A percentile compares a stretch with the other conserved stretches of the same genome.
Evolutionary conservation across 2,113 vertebrate species (phyloP).

Genomic region (Boleophthalmus pectinirostris): DNA sequence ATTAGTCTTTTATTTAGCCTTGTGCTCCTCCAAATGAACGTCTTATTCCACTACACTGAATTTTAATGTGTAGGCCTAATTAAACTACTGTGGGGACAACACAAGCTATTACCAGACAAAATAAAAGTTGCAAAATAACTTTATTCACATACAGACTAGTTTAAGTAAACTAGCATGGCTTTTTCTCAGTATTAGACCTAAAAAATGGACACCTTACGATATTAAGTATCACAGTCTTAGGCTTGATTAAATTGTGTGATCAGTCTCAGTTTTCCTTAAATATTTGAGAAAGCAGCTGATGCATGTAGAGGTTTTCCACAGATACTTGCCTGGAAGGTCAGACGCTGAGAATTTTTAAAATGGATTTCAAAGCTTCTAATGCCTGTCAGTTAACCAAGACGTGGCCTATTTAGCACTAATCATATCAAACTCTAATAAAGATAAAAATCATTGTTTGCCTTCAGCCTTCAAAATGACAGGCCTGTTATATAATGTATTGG

Average conservation of each 20-base stretch:
- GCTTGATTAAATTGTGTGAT: background rate
- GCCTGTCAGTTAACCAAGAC: slow-evolving; percentile 68
- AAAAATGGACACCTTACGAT: no score
- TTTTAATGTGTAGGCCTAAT: slow-evolving; percentile 1
- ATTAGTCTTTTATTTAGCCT: slow-evolving; percentile 49
- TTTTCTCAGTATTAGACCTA: background rate
- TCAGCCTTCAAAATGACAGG: slow-evolving; percentile 71
- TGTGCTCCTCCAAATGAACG: slow-evolving; percentile 29
- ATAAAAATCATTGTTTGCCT: slow-evolving; percentile 71
- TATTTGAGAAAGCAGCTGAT: background rate
- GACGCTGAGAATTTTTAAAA: background rate
- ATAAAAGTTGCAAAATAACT: background rate
- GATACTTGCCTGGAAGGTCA: background rate
- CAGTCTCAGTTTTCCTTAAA: no score
- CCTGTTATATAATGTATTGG: slow-evolving; percentile 66
- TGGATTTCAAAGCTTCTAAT: background rate
- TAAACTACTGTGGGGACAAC: background rate
- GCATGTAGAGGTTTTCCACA: background rate
- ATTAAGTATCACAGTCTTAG: no score
- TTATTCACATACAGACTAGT: background rate
- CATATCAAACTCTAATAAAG: slow-evolving; percentile 63
- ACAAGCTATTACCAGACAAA: background rate
- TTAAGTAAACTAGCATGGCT: background rate
- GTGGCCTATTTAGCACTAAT: slow-evolving; percentile 71
- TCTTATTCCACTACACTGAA: slow-evolving; percentile 35